A percentile compares a stretch with the other conserved stretches of the same genome.
These are phyloP conservation scores for Crotalus horridus DNA, from an alignment of 2,113 vertebrate genomes.

Conservation along the genomic window DNA sequence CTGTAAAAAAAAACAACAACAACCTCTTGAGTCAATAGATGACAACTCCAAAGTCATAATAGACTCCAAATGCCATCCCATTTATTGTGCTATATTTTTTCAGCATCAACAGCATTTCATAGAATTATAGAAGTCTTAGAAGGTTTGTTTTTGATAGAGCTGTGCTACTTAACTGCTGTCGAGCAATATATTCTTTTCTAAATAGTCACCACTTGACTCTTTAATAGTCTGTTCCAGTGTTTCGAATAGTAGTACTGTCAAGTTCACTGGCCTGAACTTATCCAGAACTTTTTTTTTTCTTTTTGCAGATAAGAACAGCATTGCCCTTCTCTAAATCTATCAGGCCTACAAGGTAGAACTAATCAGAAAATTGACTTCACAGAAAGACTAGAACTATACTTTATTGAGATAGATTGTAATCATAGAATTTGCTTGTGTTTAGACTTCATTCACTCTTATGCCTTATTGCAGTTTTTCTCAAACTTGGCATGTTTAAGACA, in stretches of 20 bases:
- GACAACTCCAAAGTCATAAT: not conserved
- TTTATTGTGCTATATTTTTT: not conserved
- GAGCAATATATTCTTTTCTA: not conserved
- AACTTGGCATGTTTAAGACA: no score
- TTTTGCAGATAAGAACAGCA: not conserved
- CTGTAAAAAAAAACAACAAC: not conserved
- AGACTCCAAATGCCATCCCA: not conserved
- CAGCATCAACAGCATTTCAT: not conserved
- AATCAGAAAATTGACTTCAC: not conserved
- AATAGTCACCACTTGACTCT: not conserved
- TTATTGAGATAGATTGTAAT: not conserved
- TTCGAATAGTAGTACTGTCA: not conserved
- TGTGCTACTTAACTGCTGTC: not conserved
- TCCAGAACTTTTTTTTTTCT: not conserved
- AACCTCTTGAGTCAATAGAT: not conserved
- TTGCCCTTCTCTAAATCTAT: not conserved
- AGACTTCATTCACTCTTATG: not conserved
- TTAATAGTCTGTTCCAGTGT: not conserved
- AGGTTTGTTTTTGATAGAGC: not conserved
- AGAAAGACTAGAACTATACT: not conserved
- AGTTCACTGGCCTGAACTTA: not conserved
- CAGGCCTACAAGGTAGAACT: not conserved
- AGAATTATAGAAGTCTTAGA: not conserved
- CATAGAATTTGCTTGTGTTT: not conserved
- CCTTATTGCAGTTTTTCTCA: no score